These are phyloP conservation scores for Nyctalus aviator DNA, from an alignment of 2,797 vertebrate genomes.

Conservation along the genomic window DNA sequence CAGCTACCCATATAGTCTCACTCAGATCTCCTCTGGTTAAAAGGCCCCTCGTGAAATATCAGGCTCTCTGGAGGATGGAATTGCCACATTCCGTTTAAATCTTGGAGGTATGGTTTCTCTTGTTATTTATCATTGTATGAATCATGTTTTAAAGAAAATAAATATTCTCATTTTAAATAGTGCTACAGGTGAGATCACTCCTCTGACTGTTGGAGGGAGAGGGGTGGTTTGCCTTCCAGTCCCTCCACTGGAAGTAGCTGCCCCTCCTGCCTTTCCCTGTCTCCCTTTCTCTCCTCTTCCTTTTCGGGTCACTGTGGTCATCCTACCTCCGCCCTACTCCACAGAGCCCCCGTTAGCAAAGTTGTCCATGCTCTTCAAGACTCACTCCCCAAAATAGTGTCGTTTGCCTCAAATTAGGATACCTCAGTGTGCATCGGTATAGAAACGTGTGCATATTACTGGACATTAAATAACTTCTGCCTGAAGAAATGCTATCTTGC, in stretches of 20 bases:
- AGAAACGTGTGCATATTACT: not conserved
- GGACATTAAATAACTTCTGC: not conserved
- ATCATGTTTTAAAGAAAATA: not conserved
- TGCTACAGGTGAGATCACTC: not conserved
- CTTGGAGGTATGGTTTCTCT: not conserved
- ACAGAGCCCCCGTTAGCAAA: not conserved
- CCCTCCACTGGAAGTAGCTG: not conserved
- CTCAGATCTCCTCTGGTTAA: not conserved
- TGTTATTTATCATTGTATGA: conserved; percentile 18
- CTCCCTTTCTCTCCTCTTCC: not conserved
- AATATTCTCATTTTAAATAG: not conserved
- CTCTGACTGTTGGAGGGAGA: not conserved
- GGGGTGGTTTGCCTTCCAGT: not conserved
- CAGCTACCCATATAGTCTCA: not conserved
- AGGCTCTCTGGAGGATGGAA: not conserved
- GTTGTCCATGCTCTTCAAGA: not conserved
- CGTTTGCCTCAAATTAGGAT: not conserved
- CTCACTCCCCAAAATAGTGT: not conserved
- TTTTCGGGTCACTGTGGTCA: not conserved
- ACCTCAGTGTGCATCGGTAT: not conserved
- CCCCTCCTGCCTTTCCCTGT: not conserved
- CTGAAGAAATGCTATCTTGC: conserved; percentile 12
- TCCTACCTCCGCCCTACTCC: not conserved
- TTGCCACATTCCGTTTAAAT: not conserved
- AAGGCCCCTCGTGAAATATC: not conserved